These are phyloP conservation scores for Capitella teleta DNA, from an alignment of 1,140 invertebrate genomes.

Conservation along the genomic window DNA sequence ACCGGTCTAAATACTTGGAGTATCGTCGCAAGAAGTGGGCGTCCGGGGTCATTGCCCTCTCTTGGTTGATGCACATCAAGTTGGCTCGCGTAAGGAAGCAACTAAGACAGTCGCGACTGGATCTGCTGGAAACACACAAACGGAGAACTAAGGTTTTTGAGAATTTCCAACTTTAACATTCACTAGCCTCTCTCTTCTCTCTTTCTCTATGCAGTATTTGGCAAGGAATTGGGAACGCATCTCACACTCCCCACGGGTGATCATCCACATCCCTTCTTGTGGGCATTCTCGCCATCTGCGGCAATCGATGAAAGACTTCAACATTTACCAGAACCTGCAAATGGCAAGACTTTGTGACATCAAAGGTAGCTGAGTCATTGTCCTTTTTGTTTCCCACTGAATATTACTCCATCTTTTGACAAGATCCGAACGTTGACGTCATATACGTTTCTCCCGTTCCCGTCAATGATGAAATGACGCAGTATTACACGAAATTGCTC, in stretches of 20 bases:
- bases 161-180: too few relatives aligned
- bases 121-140: constrained; percentile 31
- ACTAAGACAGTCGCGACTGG: constrained; percentile 24
- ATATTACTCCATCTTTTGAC: not conserved
- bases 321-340: constrained; percentile 37
- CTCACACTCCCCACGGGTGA: constrained; percentile 27
- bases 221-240: constrained; percentile 30
- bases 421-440: constrained; percentile 43
- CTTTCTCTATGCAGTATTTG: constrained; percentile 2
- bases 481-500: constrained; percentile 41
- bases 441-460: constrained; percentile 40
- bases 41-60: constrained; percentile 40
- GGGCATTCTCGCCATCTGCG: constrained; percentile 31
- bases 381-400: not conserved
- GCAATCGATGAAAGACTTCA: constrained; percentile 31
- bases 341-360: constrained; percentile 40
- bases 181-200: too few relatives aligned
- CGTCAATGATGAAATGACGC: constrained; percentile 39
- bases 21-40: constrained; percentile 40
- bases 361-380: constrained; percentile 18
- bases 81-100: constrained; percentile 32
- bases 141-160: not conserved
- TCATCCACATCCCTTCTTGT: constrained; percentile 40
- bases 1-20: constrained; percentile 33
- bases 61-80: constrained; percentile 41